These are phyloP conservation scores for Lordiphosa stackelbergi DNA, from an alignment of 1,140 invertebrate species.

Conservation along the genomic window DNA sequence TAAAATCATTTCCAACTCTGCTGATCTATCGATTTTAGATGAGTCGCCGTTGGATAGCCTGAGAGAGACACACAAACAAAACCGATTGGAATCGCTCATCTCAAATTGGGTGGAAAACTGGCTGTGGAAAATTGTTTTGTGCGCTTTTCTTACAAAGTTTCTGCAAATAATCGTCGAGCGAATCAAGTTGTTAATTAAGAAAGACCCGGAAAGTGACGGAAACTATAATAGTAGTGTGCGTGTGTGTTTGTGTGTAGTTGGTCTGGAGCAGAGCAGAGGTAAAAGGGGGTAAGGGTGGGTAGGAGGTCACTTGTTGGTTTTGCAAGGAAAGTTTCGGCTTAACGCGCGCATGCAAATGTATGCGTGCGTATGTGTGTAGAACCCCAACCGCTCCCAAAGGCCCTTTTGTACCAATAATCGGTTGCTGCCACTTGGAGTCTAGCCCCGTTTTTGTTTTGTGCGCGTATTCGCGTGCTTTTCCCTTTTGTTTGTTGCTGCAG, in stretches of 20 bases:
- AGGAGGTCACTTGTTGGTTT: constrained; percentile 15
- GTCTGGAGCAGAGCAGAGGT: constrained; percentile 4
- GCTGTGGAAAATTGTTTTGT: constrained; percentile 3
- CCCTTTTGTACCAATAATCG: constrained; percentile 12
- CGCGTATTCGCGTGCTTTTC: constrained; percentile 55
- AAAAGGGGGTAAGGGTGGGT: no score
- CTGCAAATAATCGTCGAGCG: background rate
- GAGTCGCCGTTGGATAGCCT: no score
- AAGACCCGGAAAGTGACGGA: no score
- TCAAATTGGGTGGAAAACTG: constrained; percentile 59
- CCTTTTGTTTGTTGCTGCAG: constrained; percentile 43
- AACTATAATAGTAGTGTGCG: no score
- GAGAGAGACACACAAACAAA: no score
- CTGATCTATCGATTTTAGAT: no score
- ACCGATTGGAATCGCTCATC: constrained; percentile 23
- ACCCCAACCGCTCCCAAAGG: constrained; percentile 37
- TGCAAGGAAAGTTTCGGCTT: constrained; percentile 39
- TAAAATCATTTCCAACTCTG: no score
- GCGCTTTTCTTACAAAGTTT: background rate
- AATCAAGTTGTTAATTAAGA: no score
- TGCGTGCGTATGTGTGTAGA: constrained; percentile 33
- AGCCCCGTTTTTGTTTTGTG: constrained; percentile 53
- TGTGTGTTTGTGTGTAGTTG: background rate
- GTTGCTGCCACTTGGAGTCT: constrained; percentile 1
- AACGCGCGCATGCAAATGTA: constrained; percentile 28